Base-by-base conservation (phyloP, 2,888 invertebrate genomes). In the Theretra japonica region DNA sequence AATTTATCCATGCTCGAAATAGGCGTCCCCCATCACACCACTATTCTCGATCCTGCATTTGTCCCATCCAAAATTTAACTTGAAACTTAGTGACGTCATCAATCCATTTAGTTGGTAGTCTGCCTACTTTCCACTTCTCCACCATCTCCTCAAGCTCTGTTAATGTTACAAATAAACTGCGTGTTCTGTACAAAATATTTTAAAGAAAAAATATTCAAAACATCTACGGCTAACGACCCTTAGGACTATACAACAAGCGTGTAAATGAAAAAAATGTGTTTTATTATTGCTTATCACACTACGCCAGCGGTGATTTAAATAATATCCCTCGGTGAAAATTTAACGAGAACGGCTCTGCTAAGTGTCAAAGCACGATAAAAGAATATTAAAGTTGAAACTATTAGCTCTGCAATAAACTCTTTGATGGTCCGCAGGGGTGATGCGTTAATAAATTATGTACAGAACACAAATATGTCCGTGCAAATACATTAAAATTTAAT, bases 271-370 rank as follows among this genome's bases (percentile, higher is more conserved):
- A 62, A n/a, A 30, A 30, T 58, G 23, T 58, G 33, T 28, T 69
- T 70, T 70, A 70, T 58, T 70, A 41, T 41, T 33, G 57, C 58
- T 70, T 70, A 70, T 70, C 70, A 70, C 21, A 33, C 70, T 21
- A 33, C 7, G 15, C 21, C 70, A 58, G 25, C 23, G 70, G 58
- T 41, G 69, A 70, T 70, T 70, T 58, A 70, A 41, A 41, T 57
- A 57, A 58, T 58, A 33, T 58, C 41, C 58, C 58, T 58, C 25
- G 19, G 41, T 41, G 25, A 30, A 58, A 23, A 58, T 58, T 33
- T 57, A 23, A 50, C 25, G 53, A 68, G 56, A n/a, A 23, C 17
- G 58, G 23, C 30, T 69, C 53, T 69, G 57, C 23, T 41, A 23
- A 48, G 41, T 48, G 48, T 23, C 48, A 6, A 48, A 17, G 8